phyloP scores from a whole-genome alignment of 1,140 invertebrate genomes.

The Epicauta chinensis region DNA sequence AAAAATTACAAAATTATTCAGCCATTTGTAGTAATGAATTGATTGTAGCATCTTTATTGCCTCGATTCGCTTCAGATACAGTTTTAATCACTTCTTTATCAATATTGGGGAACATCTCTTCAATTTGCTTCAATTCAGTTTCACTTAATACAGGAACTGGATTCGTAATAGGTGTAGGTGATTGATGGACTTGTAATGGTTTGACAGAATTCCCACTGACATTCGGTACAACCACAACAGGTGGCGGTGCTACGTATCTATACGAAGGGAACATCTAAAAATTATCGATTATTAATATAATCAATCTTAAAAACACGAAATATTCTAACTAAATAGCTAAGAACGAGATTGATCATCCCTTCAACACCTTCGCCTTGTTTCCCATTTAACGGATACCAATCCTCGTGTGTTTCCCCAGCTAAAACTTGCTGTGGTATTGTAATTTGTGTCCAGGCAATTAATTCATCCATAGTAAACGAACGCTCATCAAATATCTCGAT shows the following conservation, averaged over 20 bases:
- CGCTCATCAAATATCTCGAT: slow-evolving; percentile 96
- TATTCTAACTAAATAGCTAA: slow-evolving; percentile 67
- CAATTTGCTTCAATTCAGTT: slow-evolving; percentile 76
- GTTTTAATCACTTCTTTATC: slow-evolving; percentile 89
- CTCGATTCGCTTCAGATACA: slow-evolving; percentile 81
- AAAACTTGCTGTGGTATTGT: slow-evolving; percentile 77
- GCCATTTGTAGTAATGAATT: slow-evolving; percentile 86
- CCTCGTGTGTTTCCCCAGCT: slow-evolving; percentile 82
- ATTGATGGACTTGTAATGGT: slow-evolving; percentile 48
- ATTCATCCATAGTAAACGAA: slow-evolving; percentile 91
- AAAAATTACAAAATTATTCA: slow-evolving; percentile 46
- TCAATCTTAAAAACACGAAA: slow-evolving; percentile 5
- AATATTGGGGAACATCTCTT: slow-evolving; percentile 95
- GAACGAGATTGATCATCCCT: slow-evolving; percentile 74
- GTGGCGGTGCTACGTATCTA: slow-evolving; percentile 23
- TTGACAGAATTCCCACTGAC: slow-evolving; percentile 41
- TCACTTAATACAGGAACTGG: slow-evolving; percentile 50
- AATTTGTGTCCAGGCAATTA: slow-evolving; percentile 88
- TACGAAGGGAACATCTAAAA: slow-evolving; percentile 22
- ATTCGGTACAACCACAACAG: slow-evolving; percentile 32
- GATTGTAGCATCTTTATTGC: slow-evolving; percentile 86
- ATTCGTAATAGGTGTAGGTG: slow-evolving; percentile 32
- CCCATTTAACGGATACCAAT: slow-evolving; percentile 88
- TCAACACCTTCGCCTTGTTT: slow-evolving; percentile 91
- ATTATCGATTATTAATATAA: neutral